Conservation (phyloP, 2,113 vertebrate genomes). For the Hippocampus barbouri region DNA sequence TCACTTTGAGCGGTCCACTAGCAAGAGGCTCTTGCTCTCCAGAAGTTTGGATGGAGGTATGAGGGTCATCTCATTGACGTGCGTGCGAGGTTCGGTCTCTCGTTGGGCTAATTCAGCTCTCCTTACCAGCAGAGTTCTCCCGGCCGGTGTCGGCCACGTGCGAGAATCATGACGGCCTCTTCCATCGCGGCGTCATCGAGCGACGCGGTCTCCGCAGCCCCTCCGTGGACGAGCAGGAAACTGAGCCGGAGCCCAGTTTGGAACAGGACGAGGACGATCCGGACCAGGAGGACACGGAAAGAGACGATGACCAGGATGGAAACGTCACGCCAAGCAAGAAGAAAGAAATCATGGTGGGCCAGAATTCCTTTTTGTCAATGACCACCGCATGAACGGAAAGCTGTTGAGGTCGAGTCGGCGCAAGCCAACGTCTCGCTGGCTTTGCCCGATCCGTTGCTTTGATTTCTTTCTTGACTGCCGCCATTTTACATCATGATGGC, state of each 20-base stretch:
- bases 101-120: neutral
- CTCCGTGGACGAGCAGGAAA: constrained; percentile 68
- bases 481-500: constrained; percentile 35
- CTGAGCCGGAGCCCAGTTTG: constrained; percentile 65
- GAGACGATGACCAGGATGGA: constrained; percentile 33
- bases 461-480: constrained; percentile 36
- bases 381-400: neutral
- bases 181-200: constrained; percentile 65
- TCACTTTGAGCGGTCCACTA: constrained; percentile 93
- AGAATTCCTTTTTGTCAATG: constrained; percentile 1
- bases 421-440: constrained; percentile 11
- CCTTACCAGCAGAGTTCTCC: constrained; percentile 81
- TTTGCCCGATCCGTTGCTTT: constrained; percentile 33
- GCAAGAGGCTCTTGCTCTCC: constrained; percentile 94
- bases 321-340: constrained; percentile 84
- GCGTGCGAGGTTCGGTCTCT: neutral
- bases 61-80: constrained; percentile 1
- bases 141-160: constrained; percentile 84
- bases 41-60: constrained; percentile 95
- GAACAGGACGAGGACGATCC: constrained; percentile 68
- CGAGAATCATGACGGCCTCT: constrained; percentile 81
- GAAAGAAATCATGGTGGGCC: constrained; percentile 88
- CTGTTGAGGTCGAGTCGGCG: constrained; percentile 18
- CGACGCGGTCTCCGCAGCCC: constrained; percentile 55
- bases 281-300: constrained; percentile 67